Evolutionary conservation across 2,797 vertebrate genomes (phyloP).

Genomic region (Stomatorhinus walkeri): DNA sequence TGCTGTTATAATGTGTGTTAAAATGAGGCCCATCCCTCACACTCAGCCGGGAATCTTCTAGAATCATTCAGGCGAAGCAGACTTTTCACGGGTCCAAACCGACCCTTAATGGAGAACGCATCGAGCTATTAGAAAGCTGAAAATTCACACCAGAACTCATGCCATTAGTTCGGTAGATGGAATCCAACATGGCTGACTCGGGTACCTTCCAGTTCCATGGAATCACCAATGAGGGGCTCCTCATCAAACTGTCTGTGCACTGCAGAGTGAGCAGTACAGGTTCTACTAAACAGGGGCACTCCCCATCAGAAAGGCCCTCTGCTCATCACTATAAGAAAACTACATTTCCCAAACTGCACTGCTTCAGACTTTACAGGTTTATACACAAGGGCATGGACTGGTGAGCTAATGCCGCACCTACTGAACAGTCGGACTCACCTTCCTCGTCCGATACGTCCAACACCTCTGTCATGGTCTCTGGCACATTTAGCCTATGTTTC

Average conservation of each 20-base stretch:
- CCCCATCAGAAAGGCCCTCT: not conserved
- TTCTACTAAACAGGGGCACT: not conserved
- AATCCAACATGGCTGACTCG: constrained; percentile 22
- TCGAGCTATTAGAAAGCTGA: not conserved
- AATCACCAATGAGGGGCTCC: constrained; percentile 70
- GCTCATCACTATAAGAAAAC: not conserved
- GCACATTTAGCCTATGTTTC: constrained; percentile 97
- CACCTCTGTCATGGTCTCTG: constrained; percentile 96
- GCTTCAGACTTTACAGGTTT: not conserved
- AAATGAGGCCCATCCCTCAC: not conserved
- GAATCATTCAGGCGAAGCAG: not conserved
- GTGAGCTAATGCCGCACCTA: too few relatives aligned
- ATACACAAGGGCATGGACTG: not conserved
- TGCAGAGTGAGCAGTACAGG: constrained; percentile 55
- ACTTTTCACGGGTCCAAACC: not conserved
- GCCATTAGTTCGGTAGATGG: not conserved
- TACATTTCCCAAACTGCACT: not conserved
- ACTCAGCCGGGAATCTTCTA: not conserved
- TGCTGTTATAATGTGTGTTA: not conserved
- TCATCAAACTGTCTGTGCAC: constrained; percentile 67
- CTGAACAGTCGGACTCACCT: constrained; percentile 65
- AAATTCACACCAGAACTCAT: constrained; percentile 16
- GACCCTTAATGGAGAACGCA: not conserved
- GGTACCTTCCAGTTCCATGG: constrained; percentile 69
- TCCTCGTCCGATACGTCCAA: constrained; percentile 97